Evolutionary conservation across 2,113 vertebrate genomes (phyloP), one percentile per base, ranked within the genome.

Genomic region (Gobio gobio): DNA sequence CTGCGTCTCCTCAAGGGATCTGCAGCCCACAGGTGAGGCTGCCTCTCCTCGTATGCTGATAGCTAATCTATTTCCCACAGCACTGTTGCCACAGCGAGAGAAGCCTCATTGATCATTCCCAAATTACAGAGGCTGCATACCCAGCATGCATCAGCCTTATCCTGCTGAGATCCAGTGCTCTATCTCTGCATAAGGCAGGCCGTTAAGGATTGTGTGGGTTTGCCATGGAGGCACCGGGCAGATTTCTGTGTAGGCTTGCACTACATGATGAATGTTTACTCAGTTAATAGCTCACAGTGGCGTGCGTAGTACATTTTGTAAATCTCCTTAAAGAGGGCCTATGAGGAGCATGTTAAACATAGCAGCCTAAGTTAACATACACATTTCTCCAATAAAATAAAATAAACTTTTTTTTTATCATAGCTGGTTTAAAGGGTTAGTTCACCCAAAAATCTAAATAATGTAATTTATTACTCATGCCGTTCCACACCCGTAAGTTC

Each of bases 31-130:
- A 81, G 78, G 78, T 81, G 79, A 82, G 80, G 43, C 29, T 68
- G 61, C 61, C 59, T 72, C 80, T 43, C 20, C 80, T 82, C 64
- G 13, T 56, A n/a, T 12, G 1, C 80, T 72, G 80, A 82, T 70
- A 82, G 80, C 49, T 82, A 82, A 82, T 82, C 80, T 58, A 82
- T 82, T 82, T 82, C 80, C 79, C 63, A 68, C 43, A 68, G 45
- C 79, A 43, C 80, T 51, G 45, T 61, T 81, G 61, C 61, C 78
- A 33, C 3, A 33, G 33, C 29, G 72, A n/a, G 66, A 82, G 64
- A 43, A 82, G 49, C 64, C 47, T 72, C 80, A 82, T 72, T 82
- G 80, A 82, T 82, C 80, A 82, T 82, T 82, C 80, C 63, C 49
- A 82, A 82, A 82, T 82, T 82, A 82, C 80, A 36, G 49, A 72